A percentile compares a stretch with the other conserved stretches of the same genome.
Evolutionary conservation across 2,888 invertebrate species (phyloP).

Genomic region (Orthonevra nobilis): DNA sequence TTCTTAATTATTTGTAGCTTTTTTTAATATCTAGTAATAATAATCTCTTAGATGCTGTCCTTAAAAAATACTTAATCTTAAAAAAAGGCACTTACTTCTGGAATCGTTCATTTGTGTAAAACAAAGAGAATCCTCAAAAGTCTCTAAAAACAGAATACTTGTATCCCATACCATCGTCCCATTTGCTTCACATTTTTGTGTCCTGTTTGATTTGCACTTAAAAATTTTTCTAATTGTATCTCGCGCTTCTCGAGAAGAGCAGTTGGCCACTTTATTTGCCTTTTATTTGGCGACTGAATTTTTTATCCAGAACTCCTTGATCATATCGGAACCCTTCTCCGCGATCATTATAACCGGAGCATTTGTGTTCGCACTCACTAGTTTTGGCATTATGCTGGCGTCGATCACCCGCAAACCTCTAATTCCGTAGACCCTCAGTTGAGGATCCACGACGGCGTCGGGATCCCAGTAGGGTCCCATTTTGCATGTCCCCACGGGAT

Average conservation of each 20-base stretch:
- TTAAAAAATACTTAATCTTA: slow-evolving; percentile 23
- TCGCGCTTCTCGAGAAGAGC: too few species aligned
- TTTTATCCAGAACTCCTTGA: slow-evolving; percentile 90
- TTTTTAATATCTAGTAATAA: too few species aligned
- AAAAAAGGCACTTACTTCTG: slow-evolving; percentile 42
- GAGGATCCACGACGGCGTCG: slow-evolving; percentile 90
- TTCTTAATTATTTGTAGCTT: background rate
- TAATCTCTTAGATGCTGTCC: slow-evolving; percentile 32
- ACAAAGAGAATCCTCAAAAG: background rate
- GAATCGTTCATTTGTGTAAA: background rate
- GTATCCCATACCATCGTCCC: background rate
- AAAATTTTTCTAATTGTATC: too few species aligned
- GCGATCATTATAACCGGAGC: slow-evolving; percentile 94
- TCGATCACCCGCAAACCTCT: slow-evolving; percentile 90
- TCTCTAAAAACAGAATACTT: background rate
- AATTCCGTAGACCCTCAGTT: slow-evolving; percentile 89
- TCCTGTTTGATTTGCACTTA: too few species aligned
- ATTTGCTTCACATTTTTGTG: too few species aligned
- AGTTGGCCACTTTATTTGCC: too few species aligned
- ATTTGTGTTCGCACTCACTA: slow-evolving; percentile 93
- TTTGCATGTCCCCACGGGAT: slow-evolving; percentile 92
- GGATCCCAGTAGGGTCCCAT: slow-evolving; percentile 94
- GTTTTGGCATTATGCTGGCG: slow-evolving; percentile 92
- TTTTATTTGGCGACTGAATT: slow-evolving; percentile 75
- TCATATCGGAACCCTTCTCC: slow-evolving; percentile 93